Evolutionary conservation across 1,140 invertebrate species (phyloP), one percentile per base, ranked within the genome.

Genomic region (Maniola jurtina): DNA sequence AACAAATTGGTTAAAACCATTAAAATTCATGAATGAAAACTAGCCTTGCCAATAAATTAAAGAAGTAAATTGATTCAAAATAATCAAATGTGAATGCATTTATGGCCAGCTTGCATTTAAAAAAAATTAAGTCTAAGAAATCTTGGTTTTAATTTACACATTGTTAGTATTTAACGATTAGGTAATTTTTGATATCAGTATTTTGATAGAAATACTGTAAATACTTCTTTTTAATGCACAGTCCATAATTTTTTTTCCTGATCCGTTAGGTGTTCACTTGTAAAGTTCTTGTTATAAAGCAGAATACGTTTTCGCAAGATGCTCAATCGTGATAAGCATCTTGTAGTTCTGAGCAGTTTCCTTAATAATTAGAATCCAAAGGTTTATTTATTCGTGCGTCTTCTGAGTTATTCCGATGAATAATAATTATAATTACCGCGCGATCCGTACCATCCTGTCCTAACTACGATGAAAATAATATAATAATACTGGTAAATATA

Each of bases 301-400:
- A 15, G 25, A 61, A 57, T 50, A 57, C 35, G 33, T 64, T 15
- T 63, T 60, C 61, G n/a, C 47, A 62, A 42, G 40, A 45, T 45
- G 42, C 9, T 64, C 56, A 62, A 47, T 63, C 47, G 38, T 61
- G 70, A 80, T 77, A 76, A 66, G 62, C 38, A 74, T 66, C 71
- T 14, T 45, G 64, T 60, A 60, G 50, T 45, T 16, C 54, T 66
- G 61, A 64, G 59, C 60, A 58, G 57, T 72, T 71, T 74, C 64
- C 76, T 64, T 77, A 80, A 82, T 77, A 80, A 82, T 76, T 78
- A 74, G 55, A 70, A 57, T 64, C 38, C 45, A 63, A 70, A 59
- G 60, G 70, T 59, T 56, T 52, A 38, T 76, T 62, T 45, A 45
- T n/a, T 45, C 64, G 69, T 77, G 72, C 66, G 68, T 72, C 64